Conservation (phyloP, 1,140 invertebrate genomes). For the Ganaspis sp. region DNA sequence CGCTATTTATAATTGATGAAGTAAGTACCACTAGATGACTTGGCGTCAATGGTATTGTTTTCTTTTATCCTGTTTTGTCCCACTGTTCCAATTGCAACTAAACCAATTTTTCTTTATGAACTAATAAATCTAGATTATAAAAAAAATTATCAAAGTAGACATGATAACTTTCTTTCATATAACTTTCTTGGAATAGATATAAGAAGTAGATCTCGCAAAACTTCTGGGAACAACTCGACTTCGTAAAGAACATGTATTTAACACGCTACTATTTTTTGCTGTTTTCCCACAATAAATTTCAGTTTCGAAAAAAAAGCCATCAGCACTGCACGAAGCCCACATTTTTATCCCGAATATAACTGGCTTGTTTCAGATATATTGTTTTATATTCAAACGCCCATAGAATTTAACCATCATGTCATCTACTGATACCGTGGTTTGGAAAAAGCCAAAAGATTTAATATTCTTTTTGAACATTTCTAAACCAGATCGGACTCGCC, state of each 20-base stretch:
- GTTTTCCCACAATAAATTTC: neutral
- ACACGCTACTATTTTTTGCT: neutral
- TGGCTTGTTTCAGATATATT: slow-evolving; percentile 40
- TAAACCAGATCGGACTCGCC: slow-evolving; percentile 42
- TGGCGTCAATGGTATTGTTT: slow-evolving; percentile 12
- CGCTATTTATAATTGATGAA: slow-evolving; percentile 34
- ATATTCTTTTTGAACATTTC: slow-evolving; percentile 45
- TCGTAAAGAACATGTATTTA: neutral
- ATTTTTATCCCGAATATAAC: slow-evolving; percentile 38
- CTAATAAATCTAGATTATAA: too few species aligned
- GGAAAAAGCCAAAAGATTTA: slow-evolving; percentile 45
- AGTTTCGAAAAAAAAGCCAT: neutral
- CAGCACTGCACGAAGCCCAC: slow-evolving; percentile 31
- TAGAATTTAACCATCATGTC: slow-evolving; percentile 49
- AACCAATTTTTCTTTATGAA: too few species aligned
- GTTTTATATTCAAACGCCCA: slow-evolving; percentile 26
- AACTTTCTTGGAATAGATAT: neutral
- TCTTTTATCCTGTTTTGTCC: neutral
- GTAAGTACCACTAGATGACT: slow-evolving; percentile 26
- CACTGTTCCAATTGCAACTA: too few species aligned
- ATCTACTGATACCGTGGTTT: slow-evolving; percentile 40
- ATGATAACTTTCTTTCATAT: neutral
- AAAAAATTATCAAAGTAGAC: too few species aligned
- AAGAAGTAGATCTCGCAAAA: neutral
- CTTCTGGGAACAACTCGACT: neutral